Conservation (phyloP, 35 echinoderm and acorn worm genomes). For the Patiria miniata region DNA sequence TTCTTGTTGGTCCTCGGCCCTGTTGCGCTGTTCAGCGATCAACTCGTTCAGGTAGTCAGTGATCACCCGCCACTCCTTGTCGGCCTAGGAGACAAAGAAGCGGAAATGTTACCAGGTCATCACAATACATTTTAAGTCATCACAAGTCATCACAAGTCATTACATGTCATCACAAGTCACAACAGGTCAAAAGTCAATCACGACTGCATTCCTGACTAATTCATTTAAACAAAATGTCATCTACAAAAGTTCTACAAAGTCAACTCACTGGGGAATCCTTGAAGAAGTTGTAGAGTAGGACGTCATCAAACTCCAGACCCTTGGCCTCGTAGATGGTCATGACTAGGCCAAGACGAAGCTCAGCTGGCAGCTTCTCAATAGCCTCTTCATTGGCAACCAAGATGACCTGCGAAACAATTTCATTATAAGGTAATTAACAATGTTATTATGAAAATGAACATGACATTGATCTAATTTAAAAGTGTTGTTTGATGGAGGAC, state of each 20-base stretch:
- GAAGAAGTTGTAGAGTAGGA: conserved; percentile 70
- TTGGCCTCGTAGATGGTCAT: conserved; percentile 68
- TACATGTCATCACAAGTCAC: no score
- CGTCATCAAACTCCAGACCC: conserved; percentile 71
- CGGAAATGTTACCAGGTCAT: no score
- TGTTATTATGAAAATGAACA: not conserved
- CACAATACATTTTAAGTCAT: not conserved
- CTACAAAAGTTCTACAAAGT: no score
- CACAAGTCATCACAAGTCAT: no score
- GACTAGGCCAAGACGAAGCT: conserved; percentile 40
- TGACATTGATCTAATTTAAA: no score
- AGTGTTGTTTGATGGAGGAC: no score
- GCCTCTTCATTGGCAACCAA: conserved; percentile 61
- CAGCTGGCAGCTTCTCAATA: conserved; percentile 42
- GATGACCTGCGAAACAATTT: conserved; percentile 39
- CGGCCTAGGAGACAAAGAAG: conserved; percentile 30
- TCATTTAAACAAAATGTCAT: no score
- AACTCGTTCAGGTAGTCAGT: conserved; percentile 47
- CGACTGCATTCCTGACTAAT: no score
- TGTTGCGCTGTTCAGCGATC: conserved; percentile 25
- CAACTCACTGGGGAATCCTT: conserved; percentile 67
- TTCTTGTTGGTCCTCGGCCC: not conserved
- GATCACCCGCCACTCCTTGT: conserved; percentile 63
- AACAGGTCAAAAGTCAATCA: no score
- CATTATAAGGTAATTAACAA: not conserved